Percentiles rank a stretch among this genome's conserved stretches.
phyloP scores from a whole-genome alignment of 1,140 invertebrate genomes.

The Drosophila micromelanica region DNA sequence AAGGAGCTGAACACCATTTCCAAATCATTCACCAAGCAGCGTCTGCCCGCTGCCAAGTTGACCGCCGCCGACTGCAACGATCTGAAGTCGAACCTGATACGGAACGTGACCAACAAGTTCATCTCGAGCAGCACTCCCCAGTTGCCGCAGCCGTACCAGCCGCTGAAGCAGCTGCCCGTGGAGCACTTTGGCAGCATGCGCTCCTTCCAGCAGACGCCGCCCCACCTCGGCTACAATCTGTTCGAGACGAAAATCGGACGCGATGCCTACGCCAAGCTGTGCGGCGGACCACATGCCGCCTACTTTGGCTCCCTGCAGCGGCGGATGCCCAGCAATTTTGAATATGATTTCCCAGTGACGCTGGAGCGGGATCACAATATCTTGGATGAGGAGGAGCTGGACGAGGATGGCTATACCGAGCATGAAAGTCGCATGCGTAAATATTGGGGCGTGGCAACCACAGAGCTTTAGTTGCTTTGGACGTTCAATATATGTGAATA shows the following conservation, averaged over 20 bases:
- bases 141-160: constrained; percentile 53
- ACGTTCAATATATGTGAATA: no score
- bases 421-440: constrained; percentile 92
- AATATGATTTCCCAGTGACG: constrained; percentile 93
- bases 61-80: constrained; percentile 62
- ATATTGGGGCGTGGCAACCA: constrained; percentile 94
- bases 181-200: constrained; percentile 91
- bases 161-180: constrained; percentile 38
- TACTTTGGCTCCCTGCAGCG: constrained; percentile 93
- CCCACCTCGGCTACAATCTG: constrained; percentile 55
- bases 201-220: constrained; percentile 86
- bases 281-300: constrained; percentile 91
- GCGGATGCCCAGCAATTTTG: constrained; percentile 93
- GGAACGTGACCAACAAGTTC: constrained; percentile 70
- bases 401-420: constrained; percentile 83
- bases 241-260: constrained; percentile 83
- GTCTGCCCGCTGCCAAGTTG: constrained; percentile 83
- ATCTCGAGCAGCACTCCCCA: constrained; percentile 80
- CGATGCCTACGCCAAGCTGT: constrained; percentile 81
- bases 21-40: constrained; percentile 86
- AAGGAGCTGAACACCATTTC: constrained; percentile 93
- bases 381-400: constrained; percentile 88
- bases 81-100: constrained; percentile 73
- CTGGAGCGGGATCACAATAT: constrained; percentile 87
- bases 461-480: constrained; percentile 86